These are phyloP conservation scores for Micrastur ruficollis DNA, from an alignment of 2,797 vertebrate genomes.

Conservation along the genomic window DNA sequence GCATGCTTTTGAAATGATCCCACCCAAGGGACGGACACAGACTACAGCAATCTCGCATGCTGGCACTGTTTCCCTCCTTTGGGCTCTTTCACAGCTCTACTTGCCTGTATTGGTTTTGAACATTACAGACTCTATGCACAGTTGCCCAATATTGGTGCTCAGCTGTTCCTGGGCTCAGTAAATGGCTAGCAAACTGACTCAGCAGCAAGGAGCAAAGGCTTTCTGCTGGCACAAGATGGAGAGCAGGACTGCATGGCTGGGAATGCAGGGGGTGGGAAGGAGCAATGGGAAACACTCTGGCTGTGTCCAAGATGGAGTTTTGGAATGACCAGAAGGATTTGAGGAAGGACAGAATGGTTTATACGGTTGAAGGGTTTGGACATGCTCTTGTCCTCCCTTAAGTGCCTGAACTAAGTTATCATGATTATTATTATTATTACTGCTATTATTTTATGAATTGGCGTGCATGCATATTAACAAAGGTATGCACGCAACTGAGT, in stretches of 20 bases:
- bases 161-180: background rate
- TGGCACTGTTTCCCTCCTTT: background rate
- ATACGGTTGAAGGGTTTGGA: background rate
- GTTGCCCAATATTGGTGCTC: background rate
- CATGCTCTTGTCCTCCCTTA: background rate
- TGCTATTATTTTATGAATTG: background rate
- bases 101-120: background rate
- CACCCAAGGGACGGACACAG: background rate
- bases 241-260: background rate
- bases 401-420: background rate
- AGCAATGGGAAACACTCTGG: background rate
- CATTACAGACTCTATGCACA: background rate
- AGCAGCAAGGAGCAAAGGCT: background rate
- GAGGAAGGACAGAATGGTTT: background rate
- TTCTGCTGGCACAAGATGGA: background rate
- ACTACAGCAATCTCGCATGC: accelerated
- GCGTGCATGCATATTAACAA: background rate
- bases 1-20: background rate
- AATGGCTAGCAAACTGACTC: background rate
- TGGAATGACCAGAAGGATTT: background rate
- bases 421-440: background rate
- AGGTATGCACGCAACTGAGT: background rate
- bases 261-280: background rate
- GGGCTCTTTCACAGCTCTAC: background rate
- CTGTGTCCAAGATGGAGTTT: background rate